phyloP scores from a whole-genome alignment of 2,888 invertebrate genomes.

The Plebejus melissa region DNA sequence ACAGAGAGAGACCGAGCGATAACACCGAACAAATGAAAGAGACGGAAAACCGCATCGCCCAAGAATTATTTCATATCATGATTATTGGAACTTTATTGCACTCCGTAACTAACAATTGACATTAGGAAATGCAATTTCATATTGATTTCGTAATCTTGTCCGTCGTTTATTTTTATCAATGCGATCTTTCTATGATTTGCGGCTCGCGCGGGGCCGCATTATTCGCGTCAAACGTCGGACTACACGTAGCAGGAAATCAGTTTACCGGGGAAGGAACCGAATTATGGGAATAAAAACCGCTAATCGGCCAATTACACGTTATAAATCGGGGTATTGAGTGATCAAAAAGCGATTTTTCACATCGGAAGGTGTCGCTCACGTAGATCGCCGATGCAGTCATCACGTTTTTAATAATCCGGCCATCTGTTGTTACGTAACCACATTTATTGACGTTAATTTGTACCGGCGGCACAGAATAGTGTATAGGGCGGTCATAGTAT shows the following conservation, averaged over 20 bases:
- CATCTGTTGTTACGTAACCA: constrained; percentile 72
- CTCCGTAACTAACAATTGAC: constrained; percentile 80
- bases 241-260: constrained; percentile 76
- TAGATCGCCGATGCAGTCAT: constrained; percentile 61
- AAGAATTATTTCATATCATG: constrained; percentile 78
- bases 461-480: constrained; percentile 36
- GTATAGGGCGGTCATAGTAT: constrained; percentile 35
- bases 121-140: constrained; percentile 79
- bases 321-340: constrained; percentile 72
- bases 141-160: constrained; percentile 75
- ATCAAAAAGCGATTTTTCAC: constrained; percentile 74
- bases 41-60: constrained; percentile 62
- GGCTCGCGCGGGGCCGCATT: constrained; percentile 71
- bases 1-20: constrained; percentile 56
- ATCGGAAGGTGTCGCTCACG: constrained; percentile 75
- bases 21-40: constrained; percentile 32
- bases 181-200: constrained; percentile 78
- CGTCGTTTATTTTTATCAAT: constrained; percentile 76
- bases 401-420: constrained; percentile 73
- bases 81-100: constrained; percentile 80
- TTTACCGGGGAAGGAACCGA: constrained; percentile 73
- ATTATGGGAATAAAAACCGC: constrained; percentile 75
- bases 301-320: constrained; percentile 75
- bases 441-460: constrained; percentile 70
- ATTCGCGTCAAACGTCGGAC: constrained; percentile 65